Evolutionary conservation across 2,888 invertebrate species (phyloP).

Genomic region (Aricia artaxerxes): DNA sequence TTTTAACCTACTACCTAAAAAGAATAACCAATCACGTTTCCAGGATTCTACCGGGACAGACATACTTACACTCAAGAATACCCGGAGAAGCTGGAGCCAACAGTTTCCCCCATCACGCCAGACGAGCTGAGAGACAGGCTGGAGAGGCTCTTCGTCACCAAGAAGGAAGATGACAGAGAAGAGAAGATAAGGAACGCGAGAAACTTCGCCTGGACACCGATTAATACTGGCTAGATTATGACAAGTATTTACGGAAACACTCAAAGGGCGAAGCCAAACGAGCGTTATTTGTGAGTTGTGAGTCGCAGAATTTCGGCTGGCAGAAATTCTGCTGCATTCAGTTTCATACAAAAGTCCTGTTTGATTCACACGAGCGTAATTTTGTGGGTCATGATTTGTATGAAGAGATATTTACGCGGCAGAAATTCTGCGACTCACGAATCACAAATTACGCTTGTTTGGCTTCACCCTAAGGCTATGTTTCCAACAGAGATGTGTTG

Average conservation of each 20-base stretch:
- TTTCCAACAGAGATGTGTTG: no score
- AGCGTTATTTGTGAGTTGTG: no score
- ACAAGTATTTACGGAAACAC: background rate
- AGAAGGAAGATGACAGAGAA: conserved; percentile 58
- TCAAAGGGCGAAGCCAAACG: no score
- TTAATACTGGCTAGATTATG: conserved; percentile 51
- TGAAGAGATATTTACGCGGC: no score
- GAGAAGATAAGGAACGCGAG: conserved; percentile 65
- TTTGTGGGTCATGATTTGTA: no score
- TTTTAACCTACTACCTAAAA: background rate
- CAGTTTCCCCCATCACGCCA: conserved; percentile 72
- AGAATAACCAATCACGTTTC: conserved; percentile 37
- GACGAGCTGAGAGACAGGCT: conserved; percentile 76
- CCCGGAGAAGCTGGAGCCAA: conserved; percentile 65
- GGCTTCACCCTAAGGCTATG: no score
- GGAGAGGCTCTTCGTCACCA: conserved; percentile 72
- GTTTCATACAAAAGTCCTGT: no score
- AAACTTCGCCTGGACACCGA: conserved; percentile 72
- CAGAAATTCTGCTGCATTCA: no score
- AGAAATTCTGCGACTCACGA: no score
- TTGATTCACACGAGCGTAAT: no score
- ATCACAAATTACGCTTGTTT: no score
- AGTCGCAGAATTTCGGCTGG: no score
- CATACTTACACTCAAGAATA: conserved; percentile 61
- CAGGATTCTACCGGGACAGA: conserved; percentile 61